phyloP scores from a whole-genome alignment of 2,888 invertebrate genomes.

The Lapara coniferarum region DNA sequence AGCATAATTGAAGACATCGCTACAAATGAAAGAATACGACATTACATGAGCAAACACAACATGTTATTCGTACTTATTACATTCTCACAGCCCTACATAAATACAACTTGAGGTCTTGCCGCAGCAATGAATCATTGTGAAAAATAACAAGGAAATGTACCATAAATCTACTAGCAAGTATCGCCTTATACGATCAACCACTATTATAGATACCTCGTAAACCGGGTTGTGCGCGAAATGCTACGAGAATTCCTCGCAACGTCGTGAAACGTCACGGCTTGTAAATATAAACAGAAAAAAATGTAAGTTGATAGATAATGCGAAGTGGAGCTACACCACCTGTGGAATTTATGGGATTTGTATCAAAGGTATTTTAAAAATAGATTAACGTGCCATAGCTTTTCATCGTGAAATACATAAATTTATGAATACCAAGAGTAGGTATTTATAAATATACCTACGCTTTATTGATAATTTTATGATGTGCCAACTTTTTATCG shows the following conservation, averaged over 20 bases:
- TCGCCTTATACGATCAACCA: conserved; percentile 45
- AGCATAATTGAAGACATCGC: too few species aligned
- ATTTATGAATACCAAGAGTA: too few species aligned
- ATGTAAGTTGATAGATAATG: conserved; percentile 10
- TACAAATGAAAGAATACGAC: not conserved
- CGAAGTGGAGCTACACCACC: not conserved
- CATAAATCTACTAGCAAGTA: conserved; percentile 55
- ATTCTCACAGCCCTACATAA: not conserved
- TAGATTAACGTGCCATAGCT: too few species aligned
- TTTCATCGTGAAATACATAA: too few species aligned
- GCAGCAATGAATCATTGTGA: conserved; percentile 37
- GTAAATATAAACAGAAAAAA: conserved; percentile 9
- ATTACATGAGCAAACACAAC: not conserved
- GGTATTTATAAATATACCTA: too few species aligned
- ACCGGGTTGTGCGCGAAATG: conserved; percentile 39
- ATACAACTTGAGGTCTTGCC: not conserved
- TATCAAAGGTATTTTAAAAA: not conserved
- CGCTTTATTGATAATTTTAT: too few species aligned
- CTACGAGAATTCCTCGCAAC: conserved; percentile 14
- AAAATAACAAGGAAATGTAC: conserved; percentile 39
- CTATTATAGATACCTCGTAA: conserved; percentile 50
- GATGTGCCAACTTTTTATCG: too few species aligned
- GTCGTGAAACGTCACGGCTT: not conserved
- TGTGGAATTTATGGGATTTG: conserved; percentile 10
- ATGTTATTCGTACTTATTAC: not conserved